Evolutionary conservation across 1,140 invertebrate genomes (phyloP).

Genomic region (Rhagoletis pomonella): DNA sequence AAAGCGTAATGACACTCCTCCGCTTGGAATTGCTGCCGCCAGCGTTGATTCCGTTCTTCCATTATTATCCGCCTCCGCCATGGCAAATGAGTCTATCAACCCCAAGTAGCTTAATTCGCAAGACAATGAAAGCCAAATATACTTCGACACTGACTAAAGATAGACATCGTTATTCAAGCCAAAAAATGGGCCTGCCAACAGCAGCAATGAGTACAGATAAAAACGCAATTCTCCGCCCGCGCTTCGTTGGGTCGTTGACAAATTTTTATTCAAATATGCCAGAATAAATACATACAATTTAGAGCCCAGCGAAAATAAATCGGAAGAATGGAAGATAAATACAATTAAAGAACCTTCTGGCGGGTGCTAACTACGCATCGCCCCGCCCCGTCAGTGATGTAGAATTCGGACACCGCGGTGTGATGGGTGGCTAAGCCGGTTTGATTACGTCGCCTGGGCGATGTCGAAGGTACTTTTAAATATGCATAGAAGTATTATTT

Average conservation of each 20-base stretch:
- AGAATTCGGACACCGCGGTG: no score
- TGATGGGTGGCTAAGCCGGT: background rate
- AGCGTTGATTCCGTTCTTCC: background rate
- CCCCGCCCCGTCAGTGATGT: background rate
- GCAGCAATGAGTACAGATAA: background rate
- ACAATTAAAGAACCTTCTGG: background rate
- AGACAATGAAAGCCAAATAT: constrained; percentile 28
- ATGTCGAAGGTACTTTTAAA: background rate
- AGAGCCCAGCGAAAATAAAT: background rate
- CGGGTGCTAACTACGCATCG: background rate
- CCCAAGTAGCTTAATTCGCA: constrained; percentile 30
- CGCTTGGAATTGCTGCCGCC: background rate
- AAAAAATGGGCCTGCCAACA: constrained; percentile 26
- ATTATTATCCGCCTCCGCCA: constrained; percentile 10
- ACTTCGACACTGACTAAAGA: background rate
- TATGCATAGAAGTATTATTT: background rate
- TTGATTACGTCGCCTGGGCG: background rate
- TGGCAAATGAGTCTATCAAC: constrained; percentile 27
- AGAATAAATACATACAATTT: constrained; percentile 5
- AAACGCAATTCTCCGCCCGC: background rate
- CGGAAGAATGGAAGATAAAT: constrained; percentile 7
- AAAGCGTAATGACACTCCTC: constrained; percentile 51
- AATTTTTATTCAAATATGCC: constrained; percentile 34
- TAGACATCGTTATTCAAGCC: background rate
- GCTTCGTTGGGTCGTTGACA: background rate